A percentile compares a stretch with the other conserved stretches of the same genome.
phyloP scores from a whole-genome alignment of 2,113 vertebrate species.

The Murina feae region DNA sequence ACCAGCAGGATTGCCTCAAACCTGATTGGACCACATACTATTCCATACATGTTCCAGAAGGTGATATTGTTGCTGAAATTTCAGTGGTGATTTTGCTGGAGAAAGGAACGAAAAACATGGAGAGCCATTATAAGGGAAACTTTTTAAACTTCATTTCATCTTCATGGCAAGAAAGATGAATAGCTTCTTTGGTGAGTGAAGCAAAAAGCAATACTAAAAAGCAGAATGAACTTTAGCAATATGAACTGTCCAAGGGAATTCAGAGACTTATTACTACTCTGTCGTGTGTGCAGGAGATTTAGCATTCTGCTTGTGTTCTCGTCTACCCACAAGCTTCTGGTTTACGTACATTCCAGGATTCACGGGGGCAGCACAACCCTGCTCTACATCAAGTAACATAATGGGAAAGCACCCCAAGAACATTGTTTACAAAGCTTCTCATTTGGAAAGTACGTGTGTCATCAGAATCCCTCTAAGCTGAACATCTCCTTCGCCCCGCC shows the following conservation, averaged over 20 bases:
- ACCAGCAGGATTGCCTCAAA: no score
- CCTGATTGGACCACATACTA: no score
- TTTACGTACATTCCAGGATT: neutral
- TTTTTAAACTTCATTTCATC: neutral
- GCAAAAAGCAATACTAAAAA: neutral
- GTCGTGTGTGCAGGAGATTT: neutral
- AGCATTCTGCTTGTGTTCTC: neutral
- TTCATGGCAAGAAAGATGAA: neutral
- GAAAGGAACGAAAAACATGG: neutral
- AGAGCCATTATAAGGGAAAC: neutral
- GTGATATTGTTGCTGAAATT: neutral
- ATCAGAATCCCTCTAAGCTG: neutral
- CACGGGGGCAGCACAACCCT: neutral
- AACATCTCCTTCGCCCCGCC: neutral
- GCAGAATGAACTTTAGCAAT: neutral
- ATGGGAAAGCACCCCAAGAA: neutral
- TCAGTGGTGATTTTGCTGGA: neutral
- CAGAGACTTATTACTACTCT: neutral
- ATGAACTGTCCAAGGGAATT: neutral
- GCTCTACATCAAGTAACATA: neutral
- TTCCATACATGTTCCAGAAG: neutral
- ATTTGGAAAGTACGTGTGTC: neutral
- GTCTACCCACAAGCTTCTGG: neutral
- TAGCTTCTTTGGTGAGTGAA: neutral
- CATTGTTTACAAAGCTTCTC: neutral